Evolutionary conservation across 2,888 invertebrate species (phyloP).

Genomic region (Mythimna albipuncta): DNA sequence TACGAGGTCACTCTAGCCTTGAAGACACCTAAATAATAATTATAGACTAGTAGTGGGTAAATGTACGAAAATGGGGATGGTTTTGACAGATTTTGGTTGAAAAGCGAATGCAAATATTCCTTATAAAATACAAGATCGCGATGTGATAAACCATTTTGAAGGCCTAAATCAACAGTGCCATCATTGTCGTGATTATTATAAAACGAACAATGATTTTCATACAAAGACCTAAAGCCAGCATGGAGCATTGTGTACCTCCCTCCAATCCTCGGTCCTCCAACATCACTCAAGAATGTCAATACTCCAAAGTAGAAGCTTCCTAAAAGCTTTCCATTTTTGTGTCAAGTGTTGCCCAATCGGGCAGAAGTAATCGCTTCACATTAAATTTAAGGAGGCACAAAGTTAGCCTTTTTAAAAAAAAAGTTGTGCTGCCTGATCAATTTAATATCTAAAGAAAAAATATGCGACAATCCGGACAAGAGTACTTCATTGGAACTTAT

Average conservation of each 20-base stretch:
- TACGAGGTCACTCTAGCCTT: no score
- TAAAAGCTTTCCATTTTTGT: conserved; percentile 64
- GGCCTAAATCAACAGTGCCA: conserved; percentile 9
- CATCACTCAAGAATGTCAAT: conserved; percentile 57
- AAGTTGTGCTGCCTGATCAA: conserved; percentile 54
- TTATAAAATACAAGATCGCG: neutral
- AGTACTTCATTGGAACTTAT: conserved; percentile 53
- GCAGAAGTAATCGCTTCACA: conserved; percentile 59
- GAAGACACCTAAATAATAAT: no score
- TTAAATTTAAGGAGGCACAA: conserved; percentile 55
- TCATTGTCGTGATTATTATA: conserved; percentile 19
- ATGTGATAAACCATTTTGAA: neutral
- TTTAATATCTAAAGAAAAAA: conserved; percentile 57
- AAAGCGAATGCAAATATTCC: no score
- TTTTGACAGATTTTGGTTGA: no score
- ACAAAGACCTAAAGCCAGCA: conserved; percentile 25
- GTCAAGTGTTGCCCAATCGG: conserved; percentile 60
- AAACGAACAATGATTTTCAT: conserved; percentile 35
- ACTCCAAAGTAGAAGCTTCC: conserved; percentile 46
- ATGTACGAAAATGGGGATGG: no score
- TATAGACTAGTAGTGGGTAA: no score
- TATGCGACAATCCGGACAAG: conserved; percentile 54
- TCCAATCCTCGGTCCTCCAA: conserved; percentile 19
- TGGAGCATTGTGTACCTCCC: conserved; percentile 33
- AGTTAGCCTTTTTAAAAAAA: conserved; percentile 51